Evolutionary conservation across 37 sponge, comb jelly and placozoan genomes (phyloP).

Genomic region (Agelas oroides): DNA sequence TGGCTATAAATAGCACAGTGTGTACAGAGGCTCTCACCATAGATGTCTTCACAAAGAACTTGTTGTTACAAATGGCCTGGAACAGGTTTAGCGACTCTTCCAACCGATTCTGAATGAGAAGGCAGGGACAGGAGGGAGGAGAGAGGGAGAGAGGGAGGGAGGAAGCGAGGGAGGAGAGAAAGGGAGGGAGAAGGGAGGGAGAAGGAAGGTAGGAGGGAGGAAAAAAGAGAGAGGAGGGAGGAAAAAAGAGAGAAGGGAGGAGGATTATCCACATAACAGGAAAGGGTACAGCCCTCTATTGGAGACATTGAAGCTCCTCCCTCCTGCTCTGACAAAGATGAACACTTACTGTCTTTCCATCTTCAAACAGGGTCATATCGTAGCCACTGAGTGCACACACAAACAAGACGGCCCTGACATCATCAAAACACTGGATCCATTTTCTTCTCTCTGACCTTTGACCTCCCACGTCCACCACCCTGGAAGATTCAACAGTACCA

Average conservation of each 20-base stretch:
- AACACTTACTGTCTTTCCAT: slow-evolving; percentile 91
- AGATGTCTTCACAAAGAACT: slow-evolving; percentile 94
- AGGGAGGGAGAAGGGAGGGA: background rate
- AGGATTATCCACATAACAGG: background rate
- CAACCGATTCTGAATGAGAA: slow-evolving; percentile 97
- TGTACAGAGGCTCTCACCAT: slow-evolving; percentile 83
- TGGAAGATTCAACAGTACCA: slow-evolving; percentile 22
- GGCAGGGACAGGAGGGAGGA: too few species aligned
- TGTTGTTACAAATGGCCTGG: slow-evolving; percentile 98
- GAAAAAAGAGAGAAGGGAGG: slow-evolving; percentile 36
- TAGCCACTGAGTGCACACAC: slow-evolving; percentile 96
- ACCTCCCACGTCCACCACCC: slow-evolving; percentile 98
- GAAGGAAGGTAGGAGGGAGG: background rate
- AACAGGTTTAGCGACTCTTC: slow-evolving; percentile 94
- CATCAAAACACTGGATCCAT: slow-evolving; percentile 99
- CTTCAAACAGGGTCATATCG: slow-evolving; percentile 96
- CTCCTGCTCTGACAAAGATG: background rate
- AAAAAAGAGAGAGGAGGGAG: slow-evolving; percentile 34
- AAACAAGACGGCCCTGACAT: slow-evolving; percentile 96
- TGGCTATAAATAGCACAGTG: slow-evolving; percentile 15
- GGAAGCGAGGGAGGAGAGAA: too few species aligned
- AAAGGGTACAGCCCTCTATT: slow-evolving; percentile 17
- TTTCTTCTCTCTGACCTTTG: slow-evolving; percentile 98
- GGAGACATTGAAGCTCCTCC: background rate
- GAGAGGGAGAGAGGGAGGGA: background rate